These are phyloP conservation scores for Anabas testudineus DNA, from an alignment of 2,797 vertebrate species.

Conservation along the genomic window DNA sequence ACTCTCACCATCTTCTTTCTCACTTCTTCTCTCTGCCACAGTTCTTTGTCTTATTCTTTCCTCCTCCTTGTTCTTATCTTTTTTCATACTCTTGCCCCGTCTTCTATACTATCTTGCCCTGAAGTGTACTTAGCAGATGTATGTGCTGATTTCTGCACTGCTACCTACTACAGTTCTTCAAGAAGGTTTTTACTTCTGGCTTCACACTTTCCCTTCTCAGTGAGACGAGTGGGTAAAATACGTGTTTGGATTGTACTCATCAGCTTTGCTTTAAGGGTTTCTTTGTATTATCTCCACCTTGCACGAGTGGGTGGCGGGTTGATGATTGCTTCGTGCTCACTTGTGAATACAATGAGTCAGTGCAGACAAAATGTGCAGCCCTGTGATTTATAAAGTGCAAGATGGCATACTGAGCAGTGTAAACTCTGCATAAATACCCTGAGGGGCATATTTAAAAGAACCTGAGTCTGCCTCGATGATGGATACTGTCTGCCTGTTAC, in stretches of 20 bases:
- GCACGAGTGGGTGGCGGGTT: constrained; percentile 2
- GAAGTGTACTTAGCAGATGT: constrained; percentile 9
- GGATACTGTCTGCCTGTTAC: not conserved
- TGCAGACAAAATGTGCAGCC: constrained; percentile 2
- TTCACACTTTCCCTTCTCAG: not conserved
- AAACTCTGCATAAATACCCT: not conserved
- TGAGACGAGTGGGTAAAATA: not conserved
- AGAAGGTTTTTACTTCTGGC: not conserved
- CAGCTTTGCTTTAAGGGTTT: not conserved
- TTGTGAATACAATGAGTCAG: constrained; percentile 6
- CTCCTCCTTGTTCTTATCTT: not conserved
- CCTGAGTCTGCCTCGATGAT: not conserved
- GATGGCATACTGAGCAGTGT: not conserved
- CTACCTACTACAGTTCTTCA: not conserved
- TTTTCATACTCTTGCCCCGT: not conserved
- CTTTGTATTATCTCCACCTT: not conserved
- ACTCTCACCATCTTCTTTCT: not conserved
- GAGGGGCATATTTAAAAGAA: not conserved
- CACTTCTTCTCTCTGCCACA: constrained; percentile 1
- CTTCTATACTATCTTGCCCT: not conserved
- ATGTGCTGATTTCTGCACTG: not conserved
- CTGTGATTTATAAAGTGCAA: constrained; percentile 14
- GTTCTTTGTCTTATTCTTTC: not conserved
- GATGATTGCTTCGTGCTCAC: constrained; percentile 8
- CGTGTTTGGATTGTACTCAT: not conserved